phyloP scores from a whole-genome alignment of 23 tunicate species.

The Halocynthia aurantium region DNA sequence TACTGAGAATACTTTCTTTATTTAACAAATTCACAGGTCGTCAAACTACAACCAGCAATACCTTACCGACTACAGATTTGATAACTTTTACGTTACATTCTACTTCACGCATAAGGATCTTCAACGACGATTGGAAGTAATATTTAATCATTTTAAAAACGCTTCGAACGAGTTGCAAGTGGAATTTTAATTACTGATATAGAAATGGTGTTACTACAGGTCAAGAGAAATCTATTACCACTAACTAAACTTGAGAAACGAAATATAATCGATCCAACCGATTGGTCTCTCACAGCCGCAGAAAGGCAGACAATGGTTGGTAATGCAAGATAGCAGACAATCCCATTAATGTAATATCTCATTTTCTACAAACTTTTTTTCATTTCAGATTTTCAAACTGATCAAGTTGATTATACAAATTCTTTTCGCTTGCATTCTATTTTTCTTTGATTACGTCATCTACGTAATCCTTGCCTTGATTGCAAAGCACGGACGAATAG shows the following conservation, averaged over 20 bases:
- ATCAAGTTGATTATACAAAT: slow-evolving; percentile 31
- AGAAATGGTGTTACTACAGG: slow-evolving; percentile 11
- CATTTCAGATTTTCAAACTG: slow-evolving; percentile 51
- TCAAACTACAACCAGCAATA: slow-evolving; percentile 44
- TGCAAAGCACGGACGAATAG: slow-evolving; percentile 43
- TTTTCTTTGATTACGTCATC: slow-evolving; percentile 53
- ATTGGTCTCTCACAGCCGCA: slow-evolving; percentile 30
- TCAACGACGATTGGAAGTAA: slow-evolving; percentile 29
- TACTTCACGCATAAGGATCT: slow-evolving; percentile 63
- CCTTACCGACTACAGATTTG: slow-evolving; percentile 59
- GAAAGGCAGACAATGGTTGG: slow-evolving; percentile 54
- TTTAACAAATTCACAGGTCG: slow-evolving; percentile 15
- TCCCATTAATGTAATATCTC: neutral
- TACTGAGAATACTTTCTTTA: no score
- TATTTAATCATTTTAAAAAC: no score
- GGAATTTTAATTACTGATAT: no score
- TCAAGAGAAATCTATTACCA: slow-evolving; percentile 65
- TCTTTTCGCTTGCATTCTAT: slow-evolving; percentile 42
- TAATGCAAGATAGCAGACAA: neutral
- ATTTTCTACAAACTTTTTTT: neutral
- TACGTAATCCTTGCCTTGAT: slow-evolving; percentile 42
- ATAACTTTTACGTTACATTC: slow-evolving; percentile 60
- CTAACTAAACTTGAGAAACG: slow-evolving; percentile 51
- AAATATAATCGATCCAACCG: slow-evolving; percentile 20
- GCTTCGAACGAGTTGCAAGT: no score